These are phyloP conservation scores for Cettia cetti DNA, from an alignment of 2,113 vertebrate species.

Conservation along the genomic window DNA sequence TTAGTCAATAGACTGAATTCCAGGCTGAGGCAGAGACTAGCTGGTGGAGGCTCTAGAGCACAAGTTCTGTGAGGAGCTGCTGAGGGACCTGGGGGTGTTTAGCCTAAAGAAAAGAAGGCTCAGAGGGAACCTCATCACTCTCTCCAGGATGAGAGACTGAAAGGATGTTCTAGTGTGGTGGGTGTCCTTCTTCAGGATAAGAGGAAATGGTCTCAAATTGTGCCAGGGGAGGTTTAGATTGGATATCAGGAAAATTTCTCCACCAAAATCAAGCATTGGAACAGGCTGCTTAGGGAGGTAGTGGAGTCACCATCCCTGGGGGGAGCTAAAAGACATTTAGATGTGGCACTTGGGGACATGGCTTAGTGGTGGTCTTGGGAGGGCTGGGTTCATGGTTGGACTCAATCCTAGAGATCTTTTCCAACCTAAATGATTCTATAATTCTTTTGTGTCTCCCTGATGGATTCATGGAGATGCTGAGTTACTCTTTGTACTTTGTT, in stretches of 20 bases:
- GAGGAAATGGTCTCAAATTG: not conserved
- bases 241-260: not conserved
- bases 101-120: not conserved
- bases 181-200: not conserved
- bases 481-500: not conserved
- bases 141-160: not conserved
- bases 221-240: not conserved
- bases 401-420: not conserved
- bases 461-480: not conserved
- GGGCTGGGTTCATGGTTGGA: not conserved
- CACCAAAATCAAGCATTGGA: not conserved
- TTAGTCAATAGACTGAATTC: conserved; percentile 14
- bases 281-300: not conserved
- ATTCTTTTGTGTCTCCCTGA: not conserved
- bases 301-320: not conserved
- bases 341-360: not conserved
- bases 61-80: not conserved
- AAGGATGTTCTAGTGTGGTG: not conserved
- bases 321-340: not conserved
- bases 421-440: not conserved
- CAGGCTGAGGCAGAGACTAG: not conserved
- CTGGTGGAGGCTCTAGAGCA: not conserved
- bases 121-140: not conserved
- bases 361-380: not conserved
- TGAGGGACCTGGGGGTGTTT: not conserved